Conservation (phyloP, 2,113 vertebrate genomes). For the Seriola quinqueradiata region DNA sequence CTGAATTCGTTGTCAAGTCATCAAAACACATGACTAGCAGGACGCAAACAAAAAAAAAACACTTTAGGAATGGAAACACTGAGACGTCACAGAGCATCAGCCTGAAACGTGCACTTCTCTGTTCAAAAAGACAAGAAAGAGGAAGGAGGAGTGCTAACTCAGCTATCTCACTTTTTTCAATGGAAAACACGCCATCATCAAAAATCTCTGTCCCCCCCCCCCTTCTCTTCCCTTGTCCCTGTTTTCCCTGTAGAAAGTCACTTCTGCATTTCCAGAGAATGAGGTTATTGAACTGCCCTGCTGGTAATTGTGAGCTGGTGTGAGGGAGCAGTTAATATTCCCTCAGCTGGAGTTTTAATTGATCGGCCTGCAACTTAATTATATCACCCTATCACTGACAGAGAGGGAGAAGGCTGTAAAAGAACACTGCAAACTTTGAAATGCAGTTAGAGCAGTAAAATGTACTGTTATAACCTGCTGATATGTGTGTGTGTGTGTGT, state of each 20-base stretch:
- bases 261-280: constrained; percentile 65
- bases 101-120: constrained; percentile 73
- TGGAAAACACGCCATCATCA: constrained; percentile 70
- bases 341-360: constrained; percentile 50
- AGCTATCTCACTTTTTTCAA: constrained; percentile 75
- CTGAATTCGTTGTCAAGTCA: constrained; percentile 51
- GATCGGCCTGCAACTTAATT: constrained; percentile 49
- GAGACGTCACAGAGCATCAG: constrained; percentile 65
- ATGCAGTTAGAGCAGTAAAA: not conserved
- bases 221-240: constrained; percentile 20
- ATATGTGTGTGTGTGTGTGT: not conserved
- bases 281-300: constrained; percentile 62
- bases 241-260: constrained; percentile 59
- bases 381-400: not conserved
- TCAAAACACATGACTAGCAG: constrained; percentile 53
- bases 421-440: not conserved
- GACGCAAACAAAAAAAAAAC: constrained; percentile 22
- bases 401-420: not conserved
- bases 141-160: constrained; percentile 80
- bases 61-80: constrained; percentile 60
- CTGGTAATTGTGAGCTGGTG: constrained; percentile 27
- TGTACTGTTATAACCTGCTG: constrained; percentile 4
- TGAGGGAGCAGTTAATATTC: constrained; percentile 10
- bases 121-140: constrained; percentile 65
- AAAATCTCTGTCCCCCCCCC: constrained; percentile 28